Evolutionary conservation across 2,888 invertebrate genomes (phyloP), one percentile per base, ranked within the genome.

Genomic region (Cantharis rustica): DNA sequence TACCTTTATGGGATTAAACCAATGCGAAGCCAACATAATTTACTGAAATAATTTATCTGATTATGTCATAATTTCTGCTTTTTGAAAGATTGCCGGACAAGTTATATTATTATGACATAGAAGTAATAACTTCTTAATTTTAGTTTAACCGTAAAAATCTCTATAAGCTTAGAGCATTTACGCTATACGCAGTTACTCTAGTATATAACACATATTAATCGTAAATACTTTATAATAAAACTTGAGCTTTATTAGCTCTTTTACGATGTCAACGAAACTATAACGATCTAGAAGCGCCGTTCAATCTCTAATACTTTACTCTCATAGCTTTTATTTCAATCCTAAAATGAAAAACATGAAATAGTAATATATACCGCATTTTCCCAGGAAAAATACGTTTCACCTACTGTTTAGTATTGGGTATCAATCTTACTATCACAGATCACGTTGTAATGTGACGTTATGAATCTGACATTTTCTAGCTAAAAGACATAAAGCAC

Each of bases 191-290:
- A 73, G 26, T 66, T 62, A 15, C 66, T 70, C 64, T 47, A 73
- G 66, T 69, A 72, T 47, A 69, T 63, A 72, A 70, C 62, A 69
- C 73, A 76, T 76, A 73, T 76, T 76, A 76, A 76, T 76, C 76
- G 73, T 76, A 73, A 76, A 76, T 73, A 76, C 70, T 76, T 76
- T 76, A 73, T 72, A 76, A 76, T 76, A 76, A 76, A 76, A 76
- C 68, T 63, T 72, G 77, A 69, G 77, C 75, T 75, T 77, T 77
- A 77, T 77, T 77, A 75, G 77, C 69, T 69, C 75, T 75, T 77
- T 77, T 77, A 77, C 68, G 75, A 75, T 77, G 72, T 75, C 77
- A 62, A 72, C 77, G 31, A 77, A 75, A 72, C 69, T 69, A 77
- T 77, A 75, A 77, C 75, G 72, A 66, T 72, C 75, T 71, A 72